phyloP scores from a whole-genome alignment of 1,140 invertebrate species.

The Neodiprion fabricii region DNA sequence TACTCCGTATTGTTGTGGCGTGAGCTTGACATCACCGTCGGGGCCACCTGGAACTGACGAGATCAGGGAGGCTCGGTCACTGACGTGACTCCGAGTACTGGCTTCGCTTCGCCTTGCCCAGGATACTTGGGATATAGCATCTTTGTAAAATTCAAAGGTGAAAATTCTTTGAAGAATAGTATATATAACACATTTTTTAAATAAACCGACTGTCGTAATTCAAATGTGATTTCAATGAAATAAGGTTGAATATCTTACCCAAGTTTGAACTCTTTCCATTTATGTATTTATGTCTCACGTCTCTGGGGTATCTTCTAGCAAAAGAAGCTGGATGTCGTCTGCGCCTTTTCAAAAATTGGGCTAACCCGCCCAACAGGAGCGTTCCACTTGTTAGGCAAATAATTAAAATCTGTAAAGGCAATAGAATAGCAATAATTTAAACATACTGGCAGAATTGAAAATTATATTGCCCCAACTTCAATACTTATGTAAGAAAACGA shows the following conservation, averaged over 20 bases:
- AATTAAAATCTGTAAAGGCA: slow-evolving; percentile 49
- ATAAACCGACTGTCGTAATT: no score
- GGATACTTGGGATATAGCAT: slow-evolving; percentile 56
- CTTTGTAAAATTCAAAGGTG: slow-evolving; percentile 32
- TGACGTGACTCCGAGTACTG: slow-evolving; percentile 56
- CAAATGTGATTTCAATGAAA: no score
- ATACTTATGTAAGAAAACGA: slow-evolving; percentile 13
- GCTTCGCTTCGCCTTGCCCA: slow-evolving; percentile 59
- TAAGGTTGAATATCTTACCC: slow-evolving; percentile 39
- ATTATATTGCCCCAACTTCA: slow-evolving; percentile 12
- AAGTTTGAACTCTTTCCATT: slow-evolving; percentile 54
- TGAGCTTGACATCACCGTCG: slow-evolving; percentile 52
- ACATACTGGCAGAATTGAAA: slow-evolving; percentile 9
- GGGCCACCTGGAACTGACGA: slow-evolving; percentile 55
- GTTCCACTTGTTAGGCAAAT: slow-evolving; percentile 56
- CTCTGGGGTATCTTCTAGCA: slow-evolving; percentile 43
- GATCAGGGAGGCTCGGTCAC: slow-evolving; percentile 54
- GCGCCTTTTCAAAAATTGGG: slow-evolving; percentile 57
- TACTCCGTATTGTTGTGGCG: slow-evolving; percentile 61
- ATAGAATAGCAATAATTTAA: background rate
- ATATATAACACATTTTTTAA: no score
- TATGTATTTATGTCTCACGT: slow-evolving; percentile 50
- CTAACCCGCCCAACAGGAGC: slow-evolving; percentile 52
- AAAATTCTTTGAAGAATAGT: no score
- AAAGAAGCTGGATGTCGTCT: slow-evolving; percentile 50